Percentiles rank a stretch among this genome's conserved stretches.
Evolutionary conservation across 2,888 invertebrate species (phyloP).

Genomic region (Agonopterix heracliana): DNA sequence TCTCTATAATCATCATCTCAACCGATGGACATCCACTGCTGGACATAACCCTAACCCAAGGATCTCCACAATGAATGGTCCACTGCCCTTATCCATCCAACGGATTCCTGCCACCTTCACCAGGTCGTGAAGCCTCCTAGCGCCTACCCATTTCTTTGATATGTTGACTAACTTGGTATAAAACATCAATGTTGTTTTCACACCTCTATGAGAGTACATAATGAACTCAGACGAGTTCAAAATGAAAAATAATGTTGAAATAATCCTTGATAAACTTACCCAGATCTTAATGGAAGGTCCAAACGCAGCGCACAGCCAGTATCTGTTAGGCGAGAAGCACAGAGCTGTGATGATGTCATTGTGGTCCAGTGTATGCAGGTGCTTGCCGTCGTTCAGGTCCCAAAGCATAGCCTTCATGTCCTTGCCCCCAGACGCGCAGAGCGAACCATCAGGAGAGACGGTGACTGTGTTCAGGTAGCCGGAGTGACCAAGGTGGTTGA

Average conservation of each 20-base stretch:
- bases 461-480: constrained; percentile 99
- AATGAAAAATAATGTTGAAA: no score
- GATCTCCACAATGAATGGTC: no score
- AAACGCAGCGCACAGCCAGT: constrained; percentile 99
- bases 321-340: constrained; percentile 99
- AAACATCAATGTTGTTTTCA: no score
- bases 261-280: constrained; percentile 71
- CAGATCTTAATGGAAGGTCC: constrained; percentile 99
- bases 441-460: constrained; percentile 98
- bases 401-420: constrained; percentile 99
- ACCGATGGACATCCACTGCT: no score
- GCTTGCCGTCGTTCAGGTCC: constrained; percentile 99
- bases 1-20: not conserved
- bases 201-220: no score
- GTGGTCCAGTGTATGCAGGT: constrained; percentile 98
- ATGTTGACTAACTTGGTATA: not conserved
- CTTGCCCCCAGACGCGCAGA: constrained; percentile 99
- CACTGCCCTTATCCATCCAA: no score
- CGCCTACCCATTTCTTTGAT: not conserved
- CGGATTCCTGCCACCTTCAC: no score
- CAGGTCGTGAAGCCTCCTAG: no score
- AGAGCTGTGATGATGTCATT: constrained; percentile 98
- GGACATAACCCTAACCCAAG: no score
- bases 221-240: no score
- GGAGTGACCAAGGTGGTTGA: constrained; percentile 97